Evolutionary conservation across 2,888 invertebrate species (phyloP).

Genomic region (Pachymerium ferrugineum): DNA sequence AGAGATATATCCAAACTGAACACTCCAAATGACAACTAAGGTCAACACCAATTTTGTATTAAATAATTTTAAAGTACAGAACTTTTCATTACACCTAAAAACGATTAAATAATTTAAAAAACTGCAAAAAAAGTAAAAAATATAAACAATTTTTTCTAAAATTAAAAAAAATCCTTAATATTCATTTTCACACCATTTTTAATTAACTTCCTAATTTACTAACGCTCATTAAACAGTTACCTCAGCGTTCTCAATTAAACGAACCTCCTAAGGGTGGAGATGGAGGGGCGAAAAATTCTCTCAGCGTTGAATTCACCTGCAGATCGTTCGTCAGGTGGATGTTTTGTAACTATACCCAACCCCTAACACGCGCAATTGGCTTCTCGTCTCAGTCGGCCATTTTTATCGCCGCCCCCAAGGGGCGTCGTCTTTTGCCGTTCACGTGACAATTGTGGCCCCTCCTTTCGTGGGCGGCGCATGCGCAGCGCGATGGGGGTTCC

Average conservation of each 20-base stretch:
- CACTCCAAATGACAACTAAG: too few relatives aligned
- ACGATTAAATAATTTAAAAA: too few relatives aligned
- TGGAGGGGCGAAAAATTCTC: background rate
- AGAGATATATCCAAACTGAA: too few relatives aligned
- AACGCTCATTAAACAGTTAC: background rate
- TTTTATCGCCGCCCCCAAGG: constrained; percentile 15
- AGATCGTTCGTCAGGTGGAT: background rate
- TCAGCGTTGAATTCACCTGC: background rate
- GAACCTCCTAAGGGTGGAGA: background rate
- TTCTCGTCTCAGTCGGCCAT: background rate
- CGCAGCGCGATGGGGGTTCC: background rate
- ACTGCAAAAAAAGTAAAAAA: too few relatives aligned
- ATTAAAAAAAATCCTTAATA: too few relatives aligned
- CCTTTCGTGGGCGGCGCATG: constrained; percentile 1
- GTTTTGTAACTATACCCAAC: too few relatives aligned
- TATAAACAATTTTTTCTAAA: too few relatives aligned
- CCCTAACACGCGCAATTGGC: background rate
- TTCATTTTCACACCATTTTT: background rate
- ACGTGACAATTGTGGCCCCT: constrained; percentile 8
- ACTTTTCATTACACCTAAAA: too few relatives aligned
- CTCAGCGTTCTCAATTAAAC: background rate
- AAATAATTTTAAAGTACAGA: too few relatives aligned
- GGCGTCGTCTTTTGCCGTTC: background rate
- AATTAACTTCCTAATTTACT: background rate
- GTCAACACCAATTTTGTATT: too few relatives aligned